phyloP scores from a whole-genome alignment of 2,797 vertebrate genomes.

The Graptemys geographica region DNA sequence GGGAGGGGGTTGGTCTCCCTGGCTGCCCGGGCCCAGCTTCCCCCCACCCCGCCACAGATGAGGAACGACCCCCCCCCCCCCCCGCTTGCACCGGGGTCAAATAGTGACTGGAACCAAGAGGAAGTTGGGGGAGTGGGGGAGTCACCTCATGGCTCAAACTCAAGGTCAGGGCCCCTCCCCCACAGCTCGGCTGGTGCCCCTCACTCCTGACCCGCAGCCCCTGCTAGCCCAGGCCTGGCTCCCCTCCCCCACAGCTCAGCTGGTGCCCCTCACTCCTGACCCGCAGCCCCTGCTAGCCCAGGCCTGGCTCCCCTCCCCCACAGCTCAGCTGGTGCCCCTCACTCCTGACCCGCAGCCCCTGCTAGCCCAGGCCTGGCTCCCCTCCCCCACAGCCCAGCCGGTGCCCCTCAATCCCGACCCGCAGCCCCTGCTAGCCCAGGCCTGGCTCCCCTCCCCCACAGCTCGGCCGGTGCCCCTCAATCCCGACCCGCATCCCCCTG shows the following conservation, averaged over 20 bases:
- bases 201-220: background rate
- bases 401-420: no score
- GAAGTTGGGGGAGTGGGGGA: background rate
- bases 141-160: background rate
- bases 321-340: no score
- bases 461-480: no score
- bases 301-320: no score
- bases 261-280: no score
- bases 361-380: no score
- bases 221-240: no score
- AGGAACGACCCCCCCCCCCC: background rate
- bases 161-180: background rate
- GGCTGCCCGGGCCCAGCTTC: background rate
- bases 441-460: no score
- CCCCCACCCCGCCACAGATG: background rate
- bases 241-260: no score
- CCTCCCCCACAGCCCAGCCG: fast-evolving
- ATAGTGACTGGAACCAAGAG: background rate
- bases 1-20: background rate
- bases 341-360: background rate
- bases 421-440: no score
- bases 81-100: background rate
- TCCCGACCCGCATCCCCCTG: background rate
- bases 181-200: no score
- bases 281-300: no score